Conservation (phyloP, 2,888 invertebrate genomes). For the Gymnosoma rotundatum region DNA sequence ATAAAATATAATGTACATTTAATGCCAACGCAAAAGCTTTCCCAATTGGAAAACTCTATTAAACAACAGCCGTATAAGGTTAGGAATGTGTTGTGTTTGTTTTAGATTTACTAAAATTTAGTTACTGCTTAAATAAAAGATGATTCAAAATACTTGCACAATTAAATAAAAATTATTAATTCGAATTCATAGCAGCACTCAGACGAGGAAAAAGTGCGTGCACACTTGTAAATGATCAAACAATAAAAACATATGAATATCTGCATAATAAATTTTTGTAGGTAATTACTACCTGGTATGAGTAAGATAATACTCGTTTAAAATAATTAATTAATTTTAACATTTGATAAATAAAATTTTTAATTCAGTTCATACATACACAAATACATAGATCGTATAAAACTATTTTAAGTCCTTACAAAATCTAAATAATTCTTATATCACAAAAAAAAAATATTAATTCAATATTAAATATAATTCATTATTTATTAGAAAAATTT, state of each 20-base stretch:
- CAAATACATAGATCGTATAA: too few species aligned
- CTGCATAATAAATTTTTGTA: conserved; percentile 10
- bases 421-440: too few species aligned
- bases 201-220: conserved; percentile 55
- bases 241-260: neutral
- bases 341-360: neutral
- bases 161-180: conserved; percentile 37
- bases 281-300: conserved; percentile 27
- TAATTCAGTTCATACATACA: too few species aligned
- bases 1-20: too few species aligned
- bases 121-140: conserved; percentile 7
- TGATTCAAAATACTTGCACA: conserved; percentile 9
- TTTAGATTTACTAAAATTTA: conserved; percentile 31
- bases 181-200: conserved; percentile 52
- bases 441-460: too few species aligned
- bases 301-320: conserved; percentile 22
- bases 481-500: too few species aligned
- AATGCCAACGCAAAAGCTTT: too few species aligned
- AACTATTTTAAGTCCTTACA: too few species aligned
- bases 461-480: too few species aligned
- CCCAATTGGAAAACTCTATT: too few species aligned
- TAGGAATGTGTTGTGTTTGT: conserved; percentile 47
- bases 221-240: conserved; percentile 35
- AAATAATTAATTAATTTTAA: conserved; percentile 41
- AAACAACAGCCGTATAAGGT: conserved; percentile 30